phyloP scores from a whole-genome alignment of 1,140 invertebrate species.

The Aphis craccivora region DNA sequence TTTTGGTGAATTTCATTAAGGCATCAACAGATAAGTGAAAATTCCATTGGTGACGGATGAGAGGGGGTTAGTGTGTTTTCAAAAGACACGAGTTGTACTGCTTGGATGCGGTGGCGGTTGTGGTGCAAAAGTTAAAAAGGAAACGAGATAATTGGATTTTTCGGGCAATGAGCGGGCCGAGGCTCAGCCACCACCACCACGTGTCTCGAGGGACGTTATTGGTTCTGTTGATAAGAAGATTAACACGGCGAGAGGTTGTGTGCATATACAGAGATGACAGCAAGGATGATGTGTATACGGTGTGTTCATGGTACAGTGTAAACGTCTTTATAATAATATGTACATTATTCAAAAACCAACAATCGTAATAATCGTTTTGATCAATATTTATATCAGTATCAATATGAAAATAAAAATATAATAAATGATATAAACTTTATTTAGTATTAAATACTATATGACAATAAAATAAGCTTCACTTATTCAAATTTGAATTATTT shows the following conservation, averaged over 20 bases:
- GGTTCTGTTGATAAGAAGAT: constrained; percentile 58
- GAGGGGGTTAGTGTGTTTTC: constrained; percentile 15
- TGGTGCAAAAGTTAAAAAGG: constrained; percentile 54
- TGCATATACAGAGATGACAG: background rate
- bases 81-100: constrained; percentile 15
- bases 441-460: background rate
- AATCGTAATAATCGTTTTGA: background rate
- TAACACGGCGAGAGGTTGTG: constrained; percentile 34
- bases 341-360: constrained; percentile 7
- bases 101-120: background rate
- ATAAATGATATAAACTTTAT: background rate
- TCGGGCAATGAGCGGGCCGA: constrained; percentile 36
- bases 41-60: constrained; percentile 35
- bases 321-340: background rate
- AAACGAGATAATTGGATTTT: constrained; percentile 58
- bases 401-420: background rate
- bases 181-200: constrained; percentile 19
- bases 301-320: background rate
- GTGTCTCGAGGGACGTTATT: constrained; percentile 51
- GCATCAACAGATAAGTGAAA: constrained; percentile 44
- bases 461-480: background rate
- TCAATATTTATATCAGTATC: background rate
- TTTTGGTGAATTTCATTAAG: constrained; percentile 51
- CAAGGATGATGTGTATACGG: constrained; percentile 23
- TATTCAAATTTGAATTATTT: background rate